These are phyloP conservation scores for Drosophila rhopaloa DNA, from an alignment of 1,140 invertebrate genomes.

Conservation along the genomic window DNA sequence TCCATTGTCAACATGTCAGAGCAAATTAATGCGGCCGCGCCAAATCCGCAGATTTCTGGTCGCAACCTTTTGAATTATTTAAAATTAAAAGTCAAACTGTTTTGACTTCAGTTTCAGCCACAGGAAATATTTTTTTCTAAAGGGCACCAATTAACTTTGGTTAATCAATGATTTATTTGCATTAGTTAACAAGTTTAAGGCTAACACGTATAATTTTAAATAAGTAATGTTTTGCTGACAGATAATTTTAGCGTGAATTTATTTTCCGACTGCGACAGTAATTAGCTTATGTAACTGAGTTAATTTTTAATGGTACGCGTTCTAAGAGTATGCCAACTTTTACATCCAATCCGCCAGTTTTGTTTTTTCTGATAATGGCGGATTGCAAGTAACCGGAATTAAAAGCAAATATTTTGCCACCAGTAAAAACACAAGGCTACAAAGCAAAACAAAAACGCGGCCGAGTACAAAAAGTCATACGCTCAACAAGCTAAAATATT, in stretches of 20 bases:
- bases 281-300: background rate
- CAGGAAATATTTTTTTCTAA: conserved; percentile 1
- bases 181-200: conserved; percentile 13
- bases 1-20: conserved; percentile 46
- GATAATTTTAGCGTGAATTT: conserved; percentile 4
- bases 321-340: background rate
- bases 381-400: conserved; percentile 65
- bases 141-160: conserved; percentile 10
- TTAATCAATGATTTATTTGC: conserved; percentile 24
- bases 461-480: conserved; percentile 39
- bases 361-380: conserved; percentile 59
- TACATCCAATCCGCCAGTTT: conserved; percentile 9
- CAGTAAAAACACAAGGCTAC: conserved; percentile 25
- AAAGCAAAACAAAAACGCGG: conserved; percentile 22
- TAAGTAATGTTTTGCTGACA: background rate
- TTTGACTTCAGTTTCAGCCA: conserved; percentile 5
- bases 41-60: conserved; percentile 48
- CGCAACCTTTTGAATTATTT: conserved; percentile 39
- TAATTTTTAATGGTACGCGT: background rate
- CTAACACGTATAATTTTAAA: conserved; percentile 1
- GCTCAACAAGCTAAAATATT: conserved; percentile 72
- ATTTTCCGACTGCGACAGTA: background rate
- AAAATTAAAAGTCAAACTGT: conserved; percentile 32
- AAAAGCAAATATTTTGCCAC: conserved; percentile 72
- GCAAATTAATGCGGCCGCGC: conserved; percentile 39